phyloP scores from a whole-genome alignment of 2,888 invertebrate genomes.

The Marronus borbonicus region DNA sequence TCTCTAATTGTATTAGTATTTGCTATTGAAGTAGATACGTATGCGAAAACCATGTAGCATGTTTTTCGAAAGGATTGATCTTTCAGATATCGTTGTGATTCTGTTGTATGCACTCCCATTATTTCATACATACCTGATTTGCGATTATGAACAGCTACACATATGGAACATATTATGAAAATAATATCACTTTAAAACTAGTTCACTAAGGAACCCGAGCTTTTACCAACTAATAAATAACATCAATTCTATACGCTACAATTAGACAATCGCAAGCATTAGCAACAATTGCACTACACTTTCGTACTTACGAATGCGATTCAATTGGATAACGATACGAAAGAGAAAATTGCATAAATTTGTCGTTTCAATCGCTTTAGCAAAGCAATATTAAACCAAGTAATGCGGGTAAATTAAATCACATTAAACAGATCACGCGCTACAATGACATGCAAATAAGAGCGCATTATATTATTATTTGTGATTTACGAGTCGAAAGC shows the following conservation, averaged over 20 bases:
- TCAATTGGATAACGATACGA: background rate
- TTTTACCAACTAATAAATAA: constrained; percentile 10
- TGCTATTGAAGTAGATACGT: too few relatives aligned
- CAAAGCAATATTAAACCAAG: background rate
- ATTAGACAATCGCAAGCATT: constrained; percentile 11
- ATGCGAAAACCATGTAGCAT: too few relatives aligned
- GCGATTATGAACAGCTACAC: too few relatives aligned
- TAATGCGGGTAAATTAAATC: constrained; percentile 6
- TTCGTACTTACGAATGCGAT: background rate
- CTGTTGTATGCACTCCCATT: too few relatives aligned
- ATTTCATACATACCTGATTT: too few relatives aligned
- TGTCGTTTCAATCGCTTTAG: background rate
- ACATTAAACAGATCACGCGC: too few relatives aligned
- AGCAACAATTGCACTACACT: constrained; percentile 6
- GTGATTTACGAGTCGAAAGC: constrained; percentile 6
- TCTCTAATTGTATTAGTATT: too few relatives aligned
- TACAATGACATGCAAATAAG: background rate
- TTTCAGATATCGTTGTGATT: too few relatives aligned
- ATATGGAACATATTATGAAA: background rate
- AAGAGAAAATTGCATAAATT: constrained; percentile 10
- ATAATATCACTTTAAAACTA: background rate
- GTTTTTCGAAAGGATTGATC: too few relatives aligned
- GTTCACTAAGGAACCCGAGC: background rate
- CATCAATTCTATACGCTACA: background rate
- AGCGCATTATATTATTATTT: background rate